Base-by-base conservation (phyloP, 2,113 vertebrate genomes). In the Cricetomys ansorgei region DNA sequence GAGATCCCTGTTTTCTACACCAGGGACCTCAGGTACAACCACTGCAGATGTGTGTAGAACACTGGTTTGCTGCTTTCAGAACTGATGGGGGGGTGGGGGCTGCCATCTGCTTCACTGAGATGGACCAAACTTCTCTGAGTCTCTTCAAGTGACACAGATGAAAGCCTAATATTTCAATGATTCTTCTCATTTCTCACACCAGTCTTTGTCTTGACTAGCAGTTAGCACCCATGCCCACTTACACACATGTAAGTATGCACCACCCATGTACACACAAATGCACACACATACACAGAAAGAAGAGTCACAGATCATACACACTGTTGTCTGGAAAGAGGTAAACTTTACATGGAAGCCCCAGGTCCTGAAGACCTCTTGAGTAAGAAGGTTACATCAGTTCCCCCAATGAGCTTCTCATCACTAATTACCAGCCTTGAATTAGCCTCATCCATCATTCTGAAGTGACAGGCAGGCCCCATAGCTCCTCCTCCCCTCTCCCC, bases 381-480 rank as follows among this genome's bases (percentile, higher is more conserved):
- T 57, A 64, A 45, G 59, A 23, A 6, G 55, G 59, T 73, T 70
- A 12, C 79, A 17, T 17, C 27, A 29, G 43, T 64, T 73, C 62
- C 64, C 87, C 45, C 43, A 12, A 7, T 0, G 62, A 93, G 72
- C 69, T 29, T 13, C 34, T 80, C 45, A 43, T 70, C 86, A 80
- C n/a, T 95, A 90, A 96, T 94, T 65, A 85, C 50, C 64, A 80
- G 45, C 64, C 84, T 17, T 3, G 23, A 64, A 81, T 80, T 48
- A 81, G 86, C n/a, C 34, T 90, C 70, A 94, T 97, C 85, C 91
- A 91, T 96, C 97, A 95, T 67, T 75, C 88, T 23, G 2, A 34
- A 37, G 80, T 13, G 80, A 90, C 80, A 79, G 89, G 13, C 75
- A 17, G 88, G 67, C 69, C 8, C 4, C 15, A 67, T 57, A 9